These are phyloP conservation scores for Melanotaenia pygmaea DNA, from an alignment of 2,797 vertebrate genomes.

Conservation along the genomic window DNA sequence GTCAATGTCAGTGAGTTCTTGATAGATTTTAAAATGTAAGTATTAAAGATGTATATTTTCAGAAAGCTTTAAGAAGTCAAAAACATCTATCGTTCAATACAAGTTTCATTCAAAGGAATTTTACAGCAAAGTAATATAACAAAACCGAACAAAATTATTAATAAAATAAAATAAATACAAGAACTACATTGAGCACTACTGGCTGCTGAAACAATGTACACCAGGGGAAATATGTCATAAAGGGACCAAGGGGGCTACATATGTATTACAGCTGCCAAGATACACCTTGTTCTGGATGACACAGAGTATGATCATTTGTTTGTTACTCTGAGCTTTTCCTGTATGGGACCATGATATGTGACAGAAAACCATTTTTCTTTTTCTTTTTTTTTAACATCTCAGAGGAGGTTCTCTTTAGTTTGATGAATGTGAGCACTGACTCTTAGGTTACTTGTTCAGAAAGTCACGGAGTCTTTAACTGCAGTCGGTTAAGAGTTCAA, in stretches of 20 bases:
- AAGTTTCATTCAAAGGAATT: neutral
- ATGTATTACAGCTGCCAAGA: constrained; percentile 9
- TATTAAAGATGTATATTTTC: no score
- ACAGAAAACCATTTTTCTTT: neutral
- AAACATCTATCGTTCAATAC: no score
- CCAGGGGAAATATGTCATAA: neutral
- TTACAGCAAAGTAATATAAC: neutral
- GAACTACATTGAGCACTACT: no score
- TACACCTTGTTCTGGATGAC: constrained; percentile 20
- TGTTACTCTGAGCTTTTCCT: neutral
- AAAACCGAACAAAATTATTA: neutral
- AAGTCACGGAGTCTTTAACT: neutral
- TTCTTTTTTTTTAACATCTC: neutral
- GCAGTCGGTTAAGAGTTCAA: neutral
- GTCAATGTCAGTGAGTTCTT: neutral
- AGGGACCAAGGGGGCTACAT: neutral
- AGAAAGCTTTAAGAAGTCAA: no score
- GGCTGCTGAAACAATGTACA: constrained; percentile 1
- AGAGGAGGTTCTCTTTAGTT: neutral
- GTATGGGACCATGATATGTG: neutral
- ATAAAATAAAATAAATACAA: no score
- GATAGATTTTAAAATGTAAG: no score
- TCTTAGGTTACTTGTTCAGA: neutral
- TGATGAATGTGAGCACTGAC: neutral
- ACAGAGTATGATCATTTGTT: constrained; percentile 2